Conservation (phyloP, 2,797 vertebrate species). For the Coccyzus lansbergi region DNA sequence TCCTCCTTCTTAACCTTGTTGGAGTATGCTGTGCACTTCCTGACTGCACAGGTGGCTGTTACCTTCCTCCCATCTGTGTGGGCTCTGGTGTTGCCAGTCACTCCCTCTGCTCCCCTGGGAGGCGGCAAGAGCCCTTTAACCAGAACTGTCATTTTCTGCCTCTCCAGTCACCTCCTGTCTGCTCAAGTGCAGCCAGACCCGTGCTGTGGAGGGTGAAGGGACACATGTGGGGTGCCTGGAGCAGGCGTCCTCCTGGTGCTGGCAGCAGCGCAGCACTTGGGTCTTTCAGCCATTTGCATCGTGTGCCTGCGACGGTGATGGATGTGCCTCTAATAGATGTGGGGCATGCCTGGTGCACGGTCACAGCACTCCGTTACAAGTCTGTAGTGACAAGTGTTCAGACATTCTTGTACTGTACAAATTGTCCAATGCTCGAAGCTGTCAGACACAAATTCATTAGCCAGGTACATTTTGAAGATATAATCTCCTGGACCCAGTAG, state of each 20-base stretch:
- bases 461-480: conserved; percentile 15
- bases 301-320: neutral
- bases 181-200: rapidly evolving
- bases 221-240: rapidly evolving
- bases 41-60: neutral
- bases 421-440: conserved; percentile 36
- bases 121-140: neutral
- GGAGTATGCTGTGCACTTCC: neutral
- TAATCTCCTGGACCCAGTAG: neutral
- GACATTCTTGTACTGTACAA: neutral
- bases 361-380: neutral
- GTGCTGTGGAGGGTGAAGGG: neutral
- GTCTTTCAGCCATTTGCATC: rapidly evolving
- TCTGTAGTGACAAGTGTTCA: conserved; percentile 12
- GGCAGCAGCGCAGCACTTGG: rapidly evolving
- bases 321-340: neutral
- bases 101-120: neutral
- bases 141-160: rapidly evolving
- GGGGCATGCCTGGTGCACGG: neutral
- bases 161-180: neutral
- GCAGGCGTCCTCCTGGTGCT: rapidly evolving
- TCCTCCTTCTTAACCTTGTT: neutral
- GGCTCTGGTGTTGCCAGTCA: neutral
- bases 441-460: conserved; percentile 20
- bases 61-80: neutral